Base-by-base conservation (phyloP, 2,797 vertebrate species). In the Coilia nasus region DNA sequence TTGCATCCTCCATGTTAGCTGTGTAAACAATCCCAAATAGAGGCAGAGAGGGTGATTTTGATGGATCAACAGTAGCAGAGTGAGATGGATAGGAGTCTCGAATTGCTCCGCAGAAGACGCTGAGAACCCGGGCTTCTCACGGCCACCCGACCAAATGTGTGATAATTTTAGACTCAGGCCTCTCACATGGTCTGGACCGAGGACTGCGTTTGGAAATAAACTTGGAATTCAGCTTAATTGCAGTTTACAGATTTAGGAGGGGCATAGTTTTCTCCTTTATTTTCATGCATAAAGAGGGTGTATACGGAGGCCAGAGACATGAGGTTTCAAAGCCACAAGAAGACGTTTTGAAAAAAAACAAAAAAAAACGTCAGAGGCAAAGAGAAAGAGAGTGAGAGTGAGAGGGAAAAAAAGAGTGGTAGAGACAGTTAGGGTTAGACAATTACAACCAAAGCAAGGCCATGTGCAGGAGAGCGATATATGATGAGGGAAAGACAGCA, bases 231-330 rank as follows among this genome's bases (percentile, higher is more conserved):
- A 94, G 91, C 93, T 96, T 96, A 95, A 96, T 95, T 96, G 95
- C 92, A 95, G 95, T 96, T 96, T 96, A 95, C 95, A 94, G 94
- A 95, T 95, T 94, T 96, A 96, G 95, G 95, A 96, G 95, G 95
- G 95, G 95, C 95, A 92, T 93, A 85, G 92, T 94, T 95, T 93
- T 94, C 93, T 93, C 93, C 94, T 95, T 96, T 95, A 95, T 96
- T 96, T 95, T 94, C 93, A 93, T 93, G 95, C 93, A 94, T 95
- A 96, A 95, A 96, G 95, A 96, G 94, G 95, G 92, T 94, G 94
- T 93, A 92, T 95, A 92, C 91, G 87, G 87, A 94, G 93, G 93
- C 94, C 95, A 96, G 93, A 93, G 93, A 95, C 94, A 95, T 94
- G 95, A 95, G 95, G 94, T 95, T 95, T 94, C 41, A 88, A 95